Evolutionary conservation across 2,797 vertebrate species (phyloP).

Genomic region (Xenopus petersii): DNA sequence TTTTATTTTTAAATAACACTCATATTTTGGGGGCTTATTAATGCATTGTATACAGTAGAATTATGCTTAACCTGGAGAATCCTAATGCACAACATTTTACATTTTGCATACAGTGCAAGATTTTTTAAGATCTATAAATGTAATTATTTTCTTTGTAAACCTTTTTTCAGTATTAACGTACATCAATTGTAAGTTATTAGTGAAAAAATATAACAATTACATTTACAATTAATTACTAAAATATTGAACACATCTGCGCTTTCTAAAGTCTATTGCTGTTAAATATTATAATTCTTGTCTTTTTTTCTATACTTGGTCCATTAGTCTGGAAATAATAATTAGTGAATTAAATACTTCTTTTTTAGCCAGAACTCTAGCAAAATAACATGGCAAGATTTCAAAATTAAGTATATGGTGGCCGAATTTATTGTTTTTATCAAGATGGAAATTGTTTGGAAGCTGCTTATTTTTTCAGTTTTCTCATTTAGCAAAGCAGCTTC

Average conservation of each 20-base stretch:
- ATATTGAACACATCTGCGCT: too few relatives aligned
- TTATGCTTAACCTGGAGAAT: too few relatives aligned
- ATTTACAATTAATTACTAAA: neutral
- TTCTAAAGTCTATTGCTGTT: neutral
- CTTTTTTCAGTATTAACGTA: too few relatives aligned
- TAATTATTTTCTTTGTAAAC: too few relatives aligned
- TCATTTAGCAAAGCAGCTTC: conserved; percentile 84
- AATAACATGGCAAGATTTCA: conserved; percentile 57
- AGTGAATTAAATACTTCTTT: conserved; percentile 40
- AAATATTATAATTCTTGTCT: conserved; percentile 33
- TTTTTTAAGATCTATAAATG: too few relatives aligned
- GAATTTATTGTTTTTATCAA: conserved; percentile 70
- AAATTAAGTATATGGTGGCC: conserved; percentile 68
- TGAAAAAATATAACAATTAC: neutral
- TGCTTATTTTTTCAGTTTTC: conserved; percentile 81
- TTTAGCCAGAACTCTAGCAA: conserved; percentile 54
- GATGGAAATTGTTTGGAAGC: conserved; percentile 69
- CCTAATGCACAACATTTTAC: too few relatives aligned
- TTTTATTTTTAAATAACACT: too few relatives aligned
- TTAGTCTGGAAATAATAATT: conserved; percentile 44
- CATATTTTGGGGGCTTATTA: too few relatives aligned
- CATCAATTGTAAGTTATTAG: too few relatives aligned
- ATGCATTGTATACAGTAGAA: too few relatives aligned
- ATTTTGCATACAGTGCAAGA: too few relatives aligned
- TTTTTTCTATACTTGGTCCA: conserved; percentile 27